Evolutionary conservation across 2,113 vertebrate species (phyloP).

Genomic region (Centropus bengalensis): DNA sequence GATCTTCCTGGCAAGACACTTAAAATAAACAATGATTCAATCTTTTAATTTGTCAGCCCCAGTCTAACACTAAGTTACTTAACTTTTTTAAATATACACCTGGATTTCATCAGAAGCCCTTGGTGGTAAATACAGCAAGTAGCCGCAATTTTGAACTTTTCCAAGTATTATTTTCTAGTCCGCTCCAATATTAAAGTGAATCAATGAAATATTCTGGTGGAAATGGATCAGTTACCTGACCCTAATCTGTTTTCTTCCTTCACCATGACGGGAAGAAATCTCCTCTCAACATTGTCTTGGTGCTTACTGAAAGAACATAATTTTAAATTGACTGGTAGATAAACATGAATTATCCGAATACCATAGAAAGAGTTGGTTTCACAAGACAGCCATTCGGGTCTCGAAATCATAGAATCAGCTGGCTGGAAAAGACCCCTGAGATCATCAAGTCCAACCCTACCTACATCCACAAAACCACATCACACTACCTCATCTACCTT

Average conservation of each 20-base stretch:
- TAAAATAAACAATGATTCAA: conserved; percentile 12
- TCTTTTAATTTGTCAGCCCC: neutral
- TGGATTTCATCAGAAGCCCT: neutral
- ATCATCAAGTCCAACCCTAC: too few relatives aligned
- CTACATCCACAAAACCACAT: too few relatives aligned
- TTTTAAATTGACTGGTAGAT: neutral
- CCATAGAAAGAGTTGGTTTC: neutral
- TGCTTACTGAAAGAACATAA: neutral
- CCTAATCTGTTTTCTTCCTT: neutral
- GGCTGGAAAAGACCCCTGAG: too few relatives aligned
- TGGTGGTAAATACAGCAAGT: neutral
- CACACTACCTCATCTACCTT: too few relatives aligned
- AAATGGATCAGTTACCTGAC: neutral
- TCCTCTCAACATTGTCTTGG: neutral
- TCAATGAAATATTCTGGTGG: neutral
- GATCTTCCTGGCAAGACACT: neutral
- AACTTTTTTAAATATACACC: neutral
- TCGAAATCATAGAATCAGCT: neutral
- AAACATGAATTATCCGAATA: neutral
- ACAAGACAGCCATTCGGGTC: neutral
- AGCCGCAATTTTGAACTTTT: neutral
- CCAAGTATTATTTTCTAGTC: neutral
- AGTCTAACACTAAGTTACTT: neutral
- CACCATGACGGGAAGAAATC: neutral
- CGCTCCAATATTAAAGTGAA: neutral